Percentiles rank a stretch among this genome's conserved stretches.
These are phyloP conservation scores for Noturus placidus DNA, from an alignment of 2,113 vertebrate genomes.

Conservation along the genomic window DNA sequence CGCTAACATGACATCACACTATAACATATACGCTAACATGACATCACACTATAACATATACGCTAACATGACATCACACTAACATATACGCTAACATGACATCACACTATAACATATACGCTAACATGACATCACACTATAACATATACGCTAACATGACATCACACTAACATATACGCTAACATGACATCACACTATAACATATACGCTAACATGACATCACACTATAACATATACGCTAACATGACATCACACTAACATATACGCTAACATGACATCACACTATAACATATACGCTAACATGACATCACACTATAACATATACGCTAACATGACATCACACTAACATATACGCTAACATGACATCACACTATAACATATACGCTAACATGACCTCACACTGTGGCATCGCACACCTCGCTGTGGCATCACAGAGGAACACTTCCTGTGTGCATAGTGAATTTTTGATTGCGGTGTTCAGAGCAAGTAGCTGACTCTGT, in stretches of 20 bases:
- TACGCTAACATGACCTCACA: neutral
- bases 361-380: neutral
- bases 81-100: neutral
- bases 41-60: neutral
- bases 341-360: neutral
- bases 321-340: too few species aligned
- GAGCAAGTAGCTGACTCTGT: neutral
- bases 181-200: too few species aligned
- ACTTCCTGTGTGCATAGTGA: too few species aligned
- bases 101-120: neutral
- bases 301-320: neutral
- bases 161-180: too few species aligned
- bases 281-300: neutral
- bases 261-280: neutral
- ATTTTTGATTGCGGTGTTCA: too few species aligned
- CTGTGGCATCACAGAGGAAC: neutral
- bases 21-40: too few species aligned
- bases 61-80: neutral
- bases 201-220: neutral
- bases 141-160: too few species aligned
- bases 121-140: neutral
- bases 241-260: neutral
- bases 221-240: neutral
- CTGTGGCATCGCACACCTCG: neutral
- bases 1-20: neutral